Evolutionary conservation across 2,888 invertebrate genomes (phyloP).

Genomic region (Endotricha flammealis): DNA sequence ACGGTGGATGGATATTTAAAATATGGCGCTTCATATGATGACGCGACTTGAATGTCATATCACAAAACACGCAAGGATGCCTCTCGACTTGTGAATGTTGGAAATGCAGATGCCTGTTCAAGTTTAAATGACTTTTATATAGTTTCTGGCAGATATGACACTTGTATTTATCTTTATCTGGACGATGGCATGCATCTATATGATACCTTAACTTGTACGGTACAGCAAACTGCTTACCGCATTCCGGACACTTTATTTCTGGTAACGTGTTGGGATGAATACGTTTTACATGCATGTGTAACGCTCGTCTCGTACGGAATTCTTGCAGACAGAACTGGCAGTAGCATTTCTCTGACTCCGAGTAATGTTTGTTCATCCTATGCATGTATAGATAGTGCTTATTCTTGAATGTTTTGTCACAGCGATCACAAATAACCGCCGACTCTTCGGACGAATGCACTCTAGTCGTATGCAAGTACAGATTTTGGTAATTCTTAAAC

Average conservation of each 20-base stretch:
- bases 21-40: slow-evolving; percentile 71
- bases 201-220: slow-evolving; percentile 65
- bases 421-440: slow-evolving; percentile 58
- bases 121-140: slow-evolving; percentile 57
- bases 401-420: slow-evolving; percentile 67
- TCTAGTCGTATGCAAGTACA: slow-evolving; percentile 61
- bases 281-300: slow-evolving; percentile 63
- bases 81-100: slow-evolving; percentile 59
- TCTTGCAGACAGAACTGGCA: slow-evolving; percentile 68
- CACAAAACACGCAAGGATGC: slow-evolving; percentile 65
- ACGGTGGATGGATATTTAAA: slow-evolving; percentile 63
- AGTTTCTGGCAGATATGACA: slow-evolving; percentile 60
- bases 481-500: slow-evolving; percentile 67
- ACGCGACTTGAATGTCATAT: slow-evolving; percentile 65
- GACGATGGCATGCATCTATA: slow-evolving; percentile 49
- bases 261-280: slow-evolving; percentile 61
- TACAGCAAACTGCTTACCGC: slow-evolving; percentile 58
- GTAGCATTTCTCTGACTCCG: slow-evolving; percentile 59
- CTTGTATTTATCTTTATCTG: slow-evolving; percentile 53
- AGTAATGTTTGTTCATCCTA: slow-evolving; percentile 71
- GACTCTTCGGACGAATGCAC: slow-evolving; percentile 67
- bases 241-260: slow-evolving; percentile 60
- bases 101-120: slow-evolving; percentile 57
- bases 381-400: slow-evolving; percentile 73
- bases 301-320: slow-evolving; percentile 55